Percentiles rank a stretch among this genome's conserved stretches.
These are phyloP conservation scores for Steatornis caripensis DNA, from an alignment of 2,113 vertebrate genomes.

Conservation along the genomic window DNA sequence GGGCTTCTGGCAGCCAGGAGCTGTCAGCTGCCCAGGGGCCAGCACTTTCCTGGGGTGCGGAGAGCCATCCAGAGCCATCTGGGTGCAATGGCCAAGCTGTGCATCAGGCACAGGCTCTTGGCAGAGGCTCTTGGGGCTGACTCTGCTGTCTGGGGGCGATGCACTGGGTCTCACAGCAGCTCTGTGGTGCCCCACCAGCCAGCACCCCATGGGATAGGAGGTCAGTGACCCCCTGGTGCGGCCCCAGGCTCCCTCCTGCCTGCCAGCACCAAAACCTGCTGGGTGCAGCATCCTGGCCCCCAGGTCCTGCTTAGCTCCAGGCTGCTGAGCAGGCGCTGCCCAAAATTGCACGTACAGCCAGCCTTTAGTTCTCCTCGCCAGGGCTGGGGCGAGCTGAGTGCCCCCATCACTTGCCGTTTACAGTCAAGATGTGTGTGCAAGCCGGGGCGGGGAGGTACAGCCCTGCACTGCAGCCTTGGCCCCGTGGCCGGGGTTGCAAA, in stretches of 20 bases:
- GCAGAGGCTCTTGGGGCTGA: not conserved
- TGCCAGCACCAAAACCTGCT: not conserved
- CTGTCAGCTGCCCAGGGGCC: not conserved
- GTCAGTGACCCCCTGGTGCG: not conserved
- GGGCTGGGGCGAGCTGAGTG: not conserved
- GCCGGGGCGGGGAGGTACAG: not conserved
- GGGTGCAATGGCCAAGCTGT: not conserved
- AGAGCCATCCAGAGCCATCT: accelerated
- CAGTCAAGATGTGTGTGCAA: accelerated
- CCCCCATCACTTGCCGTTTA: not conserved
- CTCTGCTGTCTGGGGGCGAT: accelerated
- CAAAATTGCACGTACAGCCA: not conserved
- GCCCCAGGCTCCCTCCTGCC: not conserved
- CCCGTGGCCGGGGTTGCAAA: not conserved
- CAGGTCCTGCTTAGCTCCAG: accelerated
- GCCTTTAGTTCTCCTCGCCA: not conserved
- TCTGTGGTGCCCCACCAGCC: not conserved
- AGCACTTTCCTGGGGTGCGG: not conserved
- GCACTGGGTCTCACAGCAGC: not conserved
- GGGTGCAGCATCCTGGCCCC: not conserved
- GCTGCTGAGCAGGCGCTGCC: not conserved
- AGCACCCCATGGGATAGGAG: not conserved
- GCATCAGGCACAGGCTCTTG: not conserved
- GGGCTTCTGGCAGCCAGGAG: not conserved
- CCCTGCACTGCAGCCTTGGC: not conserved